Percentiles rank a stretch among this genome's conserved stretches.
phyloP scores from a whole-genome alignment of 92 coral and sea anemone genomes.

The Scolanthus callimorphus region DNA sequence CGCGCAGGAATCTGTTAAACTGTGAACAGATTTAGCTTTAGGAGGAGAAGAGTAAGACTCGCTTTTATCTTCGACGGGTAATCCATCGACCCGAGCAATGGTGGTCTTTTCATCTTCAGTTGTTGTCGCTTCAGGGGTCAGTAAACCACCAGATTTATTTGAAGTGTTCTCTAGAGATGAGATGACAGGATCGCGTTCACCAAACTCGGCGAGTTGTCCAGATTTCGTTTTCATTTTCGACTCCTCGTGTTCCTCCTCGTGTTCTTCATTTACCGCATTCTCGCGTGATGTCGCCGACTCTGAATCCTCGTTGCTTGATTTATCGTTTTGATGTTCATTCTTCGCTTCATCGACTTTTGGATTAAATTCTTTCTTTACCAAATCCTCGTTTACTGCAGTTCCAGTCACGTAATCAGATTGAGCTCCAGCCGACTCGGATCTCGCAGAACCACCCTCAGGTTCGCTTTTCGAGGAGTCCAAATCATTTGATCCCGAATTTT shows the following conservation, averaged over 20 bases:
- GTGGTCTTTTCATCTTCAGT: not conserved
- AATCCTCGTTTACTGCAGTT: too few relatives aligned
- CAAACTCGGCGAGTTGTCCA: slow-evolving; percentile 52
- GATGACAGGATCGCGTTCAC: slow-evolving; percentile 55
- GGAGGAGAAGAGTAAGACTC: too few relatives aligned
- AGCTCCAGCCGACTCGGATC: too few relatives aligned
- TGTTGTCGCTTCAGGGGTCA: slow-evolving; percentile 8
- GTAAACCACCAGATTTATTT: slow-evolving; percentile 3
- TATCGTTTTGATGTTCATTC: not conserved
- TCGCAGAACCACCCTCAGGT: too few relatives aligned
- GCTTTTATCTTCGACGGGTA: too few relatives aligned
- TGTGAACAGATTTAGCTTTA: too few relatives aligned
- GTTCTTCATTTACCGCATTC: not conserved
- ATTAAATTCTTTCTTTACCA: slow-evolving; percentile 2
- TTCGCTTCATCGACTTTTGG: slow-evolving; percentile 20
- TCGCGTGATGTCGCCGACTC: not conserved
- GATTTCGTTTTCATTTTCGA: not conserved
- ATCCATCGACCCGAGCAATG: too few relatives aligned
- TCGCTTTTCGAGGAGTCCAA: too few relatives aligned
- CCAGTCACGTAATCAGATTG: too few relatives aligned
- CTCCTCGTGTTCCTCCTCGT: not conserved
- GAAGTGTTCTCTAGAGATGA: too few relatives aligned
- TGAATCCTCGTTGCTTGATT: not conserved
- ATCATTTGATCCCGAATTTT: too few relatives aligned
- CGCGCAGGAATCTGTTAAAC: too few relatives aligned